Base-by-base conservation (phyloP, 2,113 vertebrate species). In the Myiozetetes cayanensis region DNA sequence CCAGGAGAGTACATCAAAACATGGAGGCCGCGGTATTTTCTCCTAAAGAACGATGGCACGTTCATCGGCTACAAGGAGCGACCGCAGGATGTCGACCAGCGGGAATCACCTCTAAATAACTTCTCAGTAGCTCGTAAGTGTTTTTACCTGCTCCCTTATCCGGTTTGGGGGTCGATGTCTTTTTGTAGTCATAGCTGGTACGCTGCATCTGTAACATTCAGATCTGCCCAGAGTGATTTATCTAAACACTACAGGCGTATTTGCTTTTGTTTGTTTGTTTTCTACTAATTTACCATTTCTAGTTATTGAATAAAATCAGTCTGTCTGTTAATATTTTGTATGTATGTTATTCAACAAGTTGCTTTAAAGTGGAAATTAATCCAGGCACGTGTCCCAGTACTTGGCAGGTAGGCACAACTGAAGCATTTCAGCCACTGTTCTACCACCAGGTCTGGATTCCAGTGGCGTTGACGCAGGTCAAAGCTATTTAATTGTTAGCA, bases 11-110 rank as follows among this genome's bases (percentile, higher is more conserved):
- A 99, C 97, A 99, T 99, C 97, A 99, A 99, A 86, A 99, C 99
- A 63, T 99, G 99, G 99, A 98, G 99, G 97, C 99, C 99, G 0
- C 98, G 99, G 49, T 99, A 99, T 97, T 99, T 99, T 95, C 98
- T 99, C 43, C 87, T 99, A 62, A 99, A 99, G 98, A 99, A 98
- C 2, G 99, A 99, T 15, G 99, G 99, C 96, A 99, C 99, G 0
- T 99, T 99, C 97, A 99, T 99, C 30, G 99, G 99, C 92, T 99
- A 99, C 97, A 99, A 99, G 97, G 99, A 99, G 35, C 97, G 99
- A 63, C 99, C 99, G 0, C 99, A 99, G 98, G 99, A 99, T 49
- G 98, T 99, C 37, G 99, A 99, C 96, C 99, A 99, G 92, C 97
- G 99, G 44, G 99, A 99, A 97, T 98, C 98, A 4, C 99, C 99